phyloP scores from a whole-genome alignment of 1,140 invertebrate genomes.

The Heliconius hermathena region DNA sequence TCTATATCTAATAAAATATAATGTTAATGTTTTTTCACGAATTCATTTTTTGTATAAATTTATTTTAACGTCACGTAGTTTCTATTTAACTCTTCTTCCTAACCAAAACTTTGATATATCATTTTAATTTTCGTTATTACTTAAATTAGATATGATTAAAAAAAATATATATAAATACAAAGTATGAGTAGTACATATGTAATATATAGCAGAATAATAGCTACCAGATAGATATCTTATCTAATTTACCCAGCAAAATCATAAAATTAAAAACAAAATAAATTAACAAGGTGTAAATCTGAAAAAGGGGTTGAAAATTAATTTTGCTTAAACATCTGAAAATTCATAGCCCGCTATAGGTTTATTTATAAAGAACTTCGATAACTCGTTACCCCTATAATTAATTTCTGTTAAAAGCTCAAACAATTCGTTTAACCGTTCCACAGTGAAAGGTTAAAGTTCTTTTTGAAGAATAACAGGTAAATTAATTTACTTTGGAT shows the following conservation, averaged over 20 bases:
- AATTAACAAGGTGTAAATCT: neutral
- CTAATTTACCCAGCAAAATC: neutral
- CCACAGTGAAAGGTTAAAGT: conserved; percentile 31
- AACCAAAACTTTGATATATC: too few species aligned
- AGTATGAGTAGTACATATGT: too few species aligned
- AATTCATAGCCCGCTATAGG: conserved; percentile 3
- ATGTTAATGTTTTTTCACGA: neutral
- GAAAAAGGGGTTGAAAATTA: neutral
- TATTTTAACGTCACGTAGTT: too few species aligned
- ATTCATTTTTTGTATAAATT: neutral
- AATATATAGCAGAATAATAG: too few species aligned
- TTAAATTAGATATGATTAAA: too few species aligned
- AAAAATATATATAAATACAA: too few species aligned
- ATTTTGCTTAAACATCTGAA: conserved; percentile 9
- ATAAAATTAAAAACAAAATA: neutral
- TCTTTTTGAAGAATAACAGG: conserved; percentile 25
- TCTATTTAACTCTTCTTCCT: too few species aligned
- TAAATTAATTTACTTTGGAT: conserved; percentile 33
- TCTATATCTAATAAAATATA: neutral
- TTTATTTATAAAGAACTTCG: conserved; percentile 26
- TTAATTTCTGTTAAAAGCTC: conserved; percentile 37
- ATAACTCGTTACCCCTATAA: conserved; percentile 32
- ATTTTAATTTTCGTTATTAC: too few species aligned
- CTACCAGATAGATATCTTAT: neutral
- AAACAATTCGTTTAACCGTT: conserved; percentile 27